Conservation (phyloP, 1,140 invertebrate species). For the Euwallacea similis region DNA sequence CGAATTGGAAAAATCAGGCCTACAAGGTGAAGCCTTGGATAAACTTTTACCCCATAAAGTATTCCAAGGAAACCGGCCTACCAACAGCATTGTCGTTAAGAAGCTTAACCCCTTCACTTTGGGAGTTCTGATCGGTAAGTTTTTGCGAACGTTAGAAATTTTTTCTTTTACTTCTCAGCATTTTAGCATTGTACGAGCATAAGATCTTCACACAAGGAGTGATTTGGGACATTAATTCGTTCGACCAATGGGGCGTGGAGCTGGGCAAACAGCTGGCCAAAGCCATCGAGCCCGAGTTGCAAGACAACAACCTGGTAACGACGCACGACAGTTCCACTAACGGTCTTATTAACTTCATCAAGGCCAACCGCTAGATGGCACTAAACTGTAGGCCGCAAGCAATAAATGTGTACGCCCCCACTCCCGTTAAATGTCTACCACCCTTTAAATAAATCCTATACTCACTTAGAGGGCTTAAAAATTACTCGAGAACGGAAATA, state of each 20-base stretch:
- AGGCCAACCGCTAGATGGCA: conserved; percentile 55
- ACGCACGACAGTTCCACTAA: conserved; percentile 91
- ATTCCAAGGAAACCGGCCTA: conserved; percentile 96
- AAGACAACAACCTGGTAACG: conserved; percentile 63
- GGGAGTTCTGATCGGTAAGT: conserved; percentile 90
- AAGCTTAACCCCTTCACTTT: conserved; percentile 92
- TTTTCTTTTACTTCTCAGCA: background rate
- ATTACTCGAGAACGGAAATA: too few species aligned
- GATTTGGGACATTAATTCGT: conserved; percentile 99
- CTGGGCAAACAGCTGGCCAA: conserved; percentile 98
- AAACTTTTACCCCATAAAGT: conserved; percentile 94
- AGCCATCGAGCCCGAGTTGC: conserved; percentile 92
- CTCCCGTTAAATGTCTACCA: too few species aligned
- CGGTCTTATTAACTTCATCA: conserved; percentile 94
- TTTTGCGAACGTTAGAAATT: background rate
- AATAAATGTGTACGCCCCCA: too few species aligned
- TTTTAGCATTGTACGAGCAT: conserved; percentile 93
- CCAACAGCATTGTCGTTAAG: conserved; percentile 95
- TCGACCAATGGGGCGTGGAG: conserved; percentile 99
- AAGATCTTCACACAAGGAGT: conserved; percentile 99
- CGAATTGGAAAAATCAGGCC: conserved; percentile 74
- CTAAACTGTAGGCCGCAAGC: background rate
- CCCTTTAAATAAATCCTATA: too few species aligned
- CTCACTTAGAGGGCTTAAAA: too few species aligned
- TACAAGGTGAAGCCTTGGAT: conserved; percentile 71